Conservation (phyloP, 23 tunicate genomes). For the Ascidia mentula region DNA sequence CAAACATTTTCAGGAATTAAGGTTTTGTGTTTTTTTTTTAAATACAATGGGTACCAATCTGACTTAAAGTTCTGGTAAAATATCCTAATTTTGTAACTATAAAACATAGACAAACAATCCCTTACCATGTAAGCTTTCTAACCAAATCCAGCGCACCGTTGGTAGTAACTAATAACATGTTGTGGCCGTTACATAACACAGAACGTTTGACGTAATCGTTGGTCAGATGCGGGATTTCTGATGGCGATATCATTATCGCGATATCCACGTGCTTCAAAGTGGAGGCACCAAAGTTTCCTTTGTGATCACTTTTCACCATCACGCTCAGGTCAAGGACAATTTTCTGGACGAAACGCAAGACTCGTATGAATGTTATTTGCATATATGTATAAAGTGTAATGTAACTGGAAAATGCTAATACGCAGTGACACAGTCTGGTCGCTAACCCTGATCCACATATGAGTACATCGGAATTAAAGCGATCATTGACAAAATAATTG, state of each 20-base stretch:
- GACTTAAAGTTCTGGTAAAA: too few species aligned
- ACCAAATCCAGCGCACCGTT: conserved; percentile 13
- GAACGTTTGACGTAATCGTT: neutral
- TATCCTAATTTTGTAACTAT: too few species aligned
- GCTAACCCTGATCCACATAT: too few species aligned
- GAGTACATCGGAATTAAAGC: too few species aligned
- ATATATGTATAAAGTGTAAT: too few species aligned
- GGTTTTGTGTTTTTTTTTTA: too few species aligned
- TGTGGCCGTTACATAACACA: neutral
- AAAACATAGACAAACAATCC: too few species aligned
- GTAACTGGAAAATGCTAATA: too few species aligned
- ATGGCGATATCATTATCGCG: neutral
- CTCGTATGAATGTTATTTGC: neutral
- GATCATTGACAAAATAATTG: too few species aligned
- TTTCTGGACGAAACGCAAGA: neutral
- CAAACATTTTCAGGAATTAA: too few species aligned
- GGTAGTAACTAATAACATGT: neutral
- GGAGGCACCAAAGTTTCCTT: neutral
- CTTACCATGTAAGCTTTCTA: neutral
- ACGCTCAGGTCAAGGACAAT: conserved; percentile 1
- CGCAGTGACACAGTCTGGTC: too few species aligned
- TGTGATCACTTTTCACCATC: neutral
- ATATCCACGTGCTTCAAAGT: conserved; percentile 19
- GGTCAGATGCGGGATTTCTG: neutral
- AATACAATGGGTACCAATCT: too few species aligned